Evolutionary conservation across 2,113 vertebrate species (phyloP).

Genomic region (Sinocyclocheilus anshuiensis): DNA sequence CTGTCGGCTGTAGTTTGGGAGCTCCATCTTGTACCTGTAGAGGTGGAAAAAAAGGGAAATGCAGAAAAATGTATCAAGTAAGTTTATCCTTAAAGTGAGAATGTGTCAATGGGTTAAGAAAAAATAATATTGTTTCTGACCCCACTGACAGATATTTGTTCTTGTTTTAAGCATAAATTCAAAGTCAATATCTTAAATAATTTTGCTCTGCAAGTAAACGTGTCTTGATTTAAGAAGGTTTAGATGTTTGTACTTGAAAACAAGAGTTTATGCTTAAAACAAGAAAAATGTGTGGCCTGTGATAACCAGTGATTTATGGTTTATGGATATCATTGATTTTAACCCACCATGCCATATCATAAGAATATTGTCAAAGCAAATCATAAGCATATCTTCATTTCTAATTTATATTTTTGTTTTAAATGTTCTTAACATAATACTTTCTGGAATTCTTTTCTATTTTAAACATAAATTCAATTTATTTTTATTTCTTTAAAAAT

Average conservation of each 20-base stretch:
- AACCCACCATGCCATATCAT: no score
- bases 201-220: background rate
- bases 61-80: background rate
- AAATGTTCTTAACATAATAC: no score
- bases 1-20: conserved; percentile 84
- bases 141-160: no score
- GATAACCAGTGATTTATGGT: no score
- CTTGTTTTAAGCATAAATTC: background rate
- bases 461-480: background rate
- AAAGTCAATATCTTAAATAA: background rate
- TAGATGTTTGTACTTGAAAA: background rate
- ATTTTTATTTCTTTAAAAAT: no score
- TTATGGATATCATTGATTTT: no score
- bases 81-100: background rate
- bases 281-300: background rate
- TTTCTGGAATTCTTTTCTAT: background rate
- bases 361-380: no score
- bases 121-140: background rate
- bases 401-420: background rate
- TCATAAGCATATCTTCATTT: no score
- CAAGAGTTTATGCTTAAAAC: background rate
- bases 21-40: conserved; percentile 72
- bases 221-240: background rate
- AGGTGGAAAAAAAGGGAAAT: conserved; percentile 4
- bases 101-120: background rate